Conservation (phyloP, 2,113 vertebrate genomes). For the Cygnus buccinator region DNA sequence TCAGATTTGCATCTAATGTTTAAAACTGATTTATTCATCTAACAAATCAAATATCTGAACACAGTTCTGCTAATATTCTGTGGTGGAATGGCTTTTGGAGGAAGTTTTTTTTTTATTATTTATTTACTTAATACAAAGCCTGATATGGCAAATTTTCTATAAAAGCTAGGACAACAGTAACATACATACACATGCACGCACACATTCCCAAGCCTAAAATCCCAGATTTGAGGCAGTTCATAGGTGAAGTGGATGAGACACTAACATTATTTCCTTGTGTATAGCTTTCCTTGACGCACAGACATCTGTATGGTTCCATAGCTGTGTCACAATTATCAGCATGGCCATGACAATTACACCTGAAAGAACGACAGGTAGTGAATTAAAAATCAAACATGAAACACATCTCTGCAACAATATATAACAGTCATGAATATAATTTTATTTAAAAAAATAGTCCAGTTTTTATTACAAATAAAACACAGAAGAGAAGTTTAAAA, state of each 20-base stretch:
- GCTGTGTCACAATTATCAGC: conserved; percentile 83
- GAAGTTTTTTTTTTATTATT: not conserved
- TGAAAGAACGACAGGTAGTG: conserved; percentile 50
- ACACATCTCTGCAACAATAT: not conserved
- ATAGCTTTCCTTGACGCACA: conserved; percentile 85
- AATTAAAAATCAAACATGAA: not conserved
- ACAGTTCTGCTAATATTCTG: not conserved
- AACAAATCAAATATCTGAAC: not conserved
- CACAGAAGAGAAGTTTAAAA: not conserved
- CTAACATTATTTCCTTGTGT: conserved; percentile 89
- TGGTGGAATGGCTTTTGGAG: not conserved
- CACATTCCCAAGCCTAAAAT: not conserved
- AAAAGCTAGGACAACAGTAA: not conserved
- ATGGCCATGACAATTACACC: conserved; percentile 91
- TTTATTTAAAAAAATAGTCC: not conserved
- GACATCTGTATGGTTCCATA: conserved; percentile 81
- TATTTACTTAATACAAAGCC: not conserved
- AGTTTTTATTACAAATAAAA: not conserved
- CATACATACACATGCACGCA: not conserved
- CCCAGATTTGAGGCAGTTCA: not conserved
- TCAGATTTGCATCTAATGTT: not conserved
- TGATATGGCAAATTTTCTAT: not conserved
- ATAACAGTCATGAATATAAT: not conserved
- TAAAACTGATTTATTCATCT: not conserved
- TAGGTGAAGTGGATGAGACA: not conserved